phyloP scores from a whole-genome alignment of 2,113 vertebrate genomes.

The Seriola aureovittata region DNA sequence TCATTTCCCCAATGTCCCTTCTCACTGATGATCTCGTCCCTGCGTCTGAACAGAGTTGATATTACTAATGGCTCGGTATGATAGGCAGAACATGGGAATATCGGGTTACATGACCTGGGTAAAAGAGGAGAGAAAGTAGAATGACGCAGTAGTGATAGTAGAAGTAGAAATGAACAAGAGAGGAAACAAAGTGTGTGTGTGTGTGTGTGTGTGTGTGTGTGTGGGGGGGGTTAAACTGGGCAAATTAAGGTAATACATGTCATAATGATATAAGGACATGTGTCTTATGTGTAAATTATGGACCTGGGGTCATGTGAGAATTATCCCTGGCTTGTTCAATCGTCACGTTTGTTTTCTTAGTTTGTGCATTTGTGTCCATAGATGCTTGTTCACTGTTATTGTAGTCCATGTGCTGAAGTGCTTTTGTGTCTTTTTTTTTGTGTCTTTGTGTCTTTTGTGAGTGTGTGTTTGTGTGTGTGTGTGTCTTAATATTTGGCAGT shows the following conservation, averaged over 20 bases:
- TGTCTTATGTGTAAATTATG: neutral
- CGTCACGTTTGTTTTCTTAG: conserved; percentile 19
- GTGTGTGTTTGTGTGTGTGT: conserved; percentile 20
- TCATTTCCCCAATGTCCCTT: conserved; percentile 63
- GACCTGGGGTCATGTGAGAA: conserved; percentile 15
- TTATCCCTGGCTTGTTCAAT: neutral
- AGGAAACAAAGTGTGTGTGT: neutral
- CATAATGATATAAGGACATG: conserved; percentile 8
- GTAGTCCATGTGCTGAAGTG: conserved; percentile 6
- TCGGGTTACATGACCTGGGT: conserved; percentile 85
- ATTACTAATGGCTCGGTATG: conserved; percentile 88
- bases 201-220: no score
- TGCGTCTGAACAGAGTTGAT: conserved; percentile 86
- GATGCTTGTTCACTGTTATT: conserved; percentile 13
- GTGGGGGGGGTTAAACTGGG: no score
- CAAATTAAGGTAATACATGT: conserved; percentile 1
- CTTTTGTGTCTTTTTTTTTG: conserved; percentile 29
- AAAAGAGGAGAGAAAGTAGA: conserved; percentile 19
- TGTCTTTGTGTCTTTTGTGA: conserved; percentile 3
- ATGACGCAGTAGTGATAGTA: neutral
- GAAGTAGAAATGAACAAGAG: conserved; percentile 4
- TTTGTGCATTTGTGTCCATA: conserved; percentile 25
- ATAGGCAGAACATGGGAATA: conserved; percentile 84
- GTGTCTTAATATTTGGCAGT: conserved; percentile 54
- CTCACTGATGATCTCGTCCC: conserved; percentile 26